Percentiles rank a stretch among this genome's conserved stretches.
Conservation (phyloP, 2,888 invertebrate species). For the Deilephila elpenor region DNA sequence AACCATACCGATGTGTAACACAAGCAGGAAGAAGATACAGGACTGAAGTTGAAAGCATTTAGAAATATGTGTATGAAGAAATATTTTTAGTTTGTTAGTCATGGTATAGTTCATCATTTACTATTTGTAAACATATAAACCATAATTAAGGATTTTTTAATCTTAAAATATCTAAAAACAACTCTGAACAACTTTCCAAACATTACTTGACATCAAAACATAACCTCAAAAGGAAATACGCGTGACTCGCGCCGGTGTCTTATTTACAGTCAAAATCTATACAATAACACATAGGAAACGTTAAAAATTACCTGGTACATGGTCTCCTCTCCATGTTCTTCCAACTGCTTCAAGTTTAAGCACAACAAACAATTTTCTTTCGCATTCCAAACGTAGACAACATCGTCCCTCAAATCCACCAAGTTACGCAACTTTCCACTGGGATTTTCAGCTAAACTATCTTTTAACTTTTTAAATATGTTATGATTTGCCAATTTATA, state of each 20-base stretch:
- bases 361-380: slow-evolving; percentile 86
- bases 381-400: slow-evolving; percentile 88
- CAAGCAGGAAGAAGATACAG: too few species aligned
- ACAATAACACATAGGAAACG: slow-evolving; percentile 32
- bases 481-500: slow-evolving; percentile 85
- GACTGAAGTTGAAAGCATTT: too few species aligned
- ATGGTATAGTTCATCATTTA: too few species aligned
- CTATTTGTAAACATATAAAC: too few species aligned
- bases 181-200: slow-evolving; percentile 31
- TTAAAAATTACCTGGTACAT: slow-evolving; percentile 85
- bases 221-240: slow-evolving; percentile 55
- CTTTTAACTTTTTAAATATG: slow-evolving; percentile 85
- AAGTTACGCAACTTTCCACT: slow-evolving; percentile 86
- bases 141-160: neutral
- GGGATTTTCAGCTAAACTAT: slow-evolving; percentile 78
- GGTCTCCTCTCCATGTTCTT: slow-evolving; percentile 78
- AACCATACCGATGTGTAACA: too few species aligned
- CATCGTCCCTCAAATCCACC: slow-evolving; percentile 86
- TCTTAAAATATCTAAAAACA: neutral
- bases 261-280: neutral
- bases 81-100: too few species aligned
- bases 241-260: slow-evolving; percentile 32
- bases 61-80: too few species aligned
- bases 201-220: slow-evolving; percentile 53
- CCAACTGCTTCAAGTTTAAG: slow-evolving; percentile 83